These are phyloP conservation scores for Belgica antarctica DNA, from an alignment of 2,888 invertebrate species.

Conservation along the genomic window DNA sequence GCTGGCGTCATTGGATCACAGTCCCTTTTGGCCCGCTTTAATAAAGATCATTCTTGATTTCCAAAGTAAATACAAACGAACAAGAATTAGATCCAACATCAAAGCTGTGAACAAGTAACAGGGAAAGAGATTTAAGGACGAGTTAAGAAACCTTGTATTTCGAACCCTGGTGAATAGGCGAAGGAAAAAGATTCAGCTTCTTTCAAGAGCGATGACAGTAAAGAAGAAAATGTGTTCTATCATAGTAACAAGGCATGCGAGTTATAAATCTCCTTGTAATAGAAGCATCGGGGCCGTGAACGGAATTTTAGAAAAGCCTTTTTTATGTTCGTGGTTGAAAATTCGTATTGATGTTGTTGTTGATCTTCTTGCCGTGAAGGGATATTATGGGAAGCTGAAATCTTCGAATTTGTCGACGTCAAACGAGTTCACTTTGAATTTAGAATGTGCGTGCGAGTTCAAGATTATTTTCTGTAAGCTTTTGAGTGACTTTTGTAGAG, in stretches of 20 bases:
- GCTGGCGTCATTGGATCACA: too few species aligned
- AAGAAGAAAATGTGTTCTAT: slow-evolving; percentile 25
- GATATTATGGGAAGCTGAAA: not conserved
- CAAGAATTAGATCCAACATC: not conserved
- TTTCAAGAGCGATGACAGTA: not conserved
- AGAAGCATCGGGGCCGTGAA: not conserved
- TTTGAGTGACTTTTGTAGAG: not conserved
- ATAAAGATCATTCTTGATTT: not conserved
- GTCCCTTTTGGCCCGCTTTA: not conserved
- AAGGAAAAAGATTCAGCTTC: slow-evolving; percentile 15
- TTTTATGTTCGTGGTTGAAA: slow-evolving; percentile 21
- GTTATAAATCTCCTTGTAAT: slow-evolving; percentile 38
- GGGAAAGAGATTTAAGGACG: not conserved
- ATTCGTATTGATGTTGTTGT: not conserved
- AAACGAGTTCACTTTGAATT: not conserved
- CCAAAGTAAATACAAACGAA: not conserved
- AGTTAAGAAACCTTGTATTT: not conserved
- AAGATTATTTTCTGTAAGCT: slow-evolving; percentile 8
- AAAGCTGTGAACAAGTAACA: too few species aligned
- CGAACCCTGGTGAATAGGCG: not conserved
- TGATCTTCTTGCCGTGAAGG: not conserved
- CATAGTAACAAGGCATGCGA: slow-evolving; percentile 19
- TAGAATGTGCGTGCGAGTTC: slow-evolving; percentile 1
- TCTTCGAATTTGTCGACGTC: not conserved
- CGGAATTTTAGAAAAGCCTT: slow-evolving; percentile 33